Evolutionary conservation across 2,888 invertebrate genomes (phyloP).

Genomic region (Xestia rhomboidea): DNA sequence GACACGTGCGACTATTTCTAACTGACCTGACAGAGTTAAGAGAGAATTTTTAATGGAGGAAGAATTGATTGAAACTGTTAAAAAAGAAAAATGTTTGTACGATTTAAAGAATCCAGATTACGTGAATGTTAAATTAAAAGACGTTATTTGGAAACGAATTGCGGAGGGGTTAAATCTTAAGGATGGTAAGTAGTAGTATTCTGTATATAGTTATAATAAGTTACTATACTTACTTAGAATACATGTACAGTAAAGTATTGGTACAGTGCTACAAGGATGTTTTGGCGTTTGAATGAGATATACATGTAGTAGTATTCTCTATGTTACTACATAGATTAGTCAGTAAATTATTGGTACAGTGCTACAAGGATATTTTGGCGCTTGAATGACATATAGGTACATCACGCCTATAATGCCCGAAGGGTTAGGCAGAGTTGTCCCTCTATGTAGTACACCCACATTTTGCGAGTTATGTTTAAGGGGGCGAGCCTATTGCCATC

Average conservation of each 20-base stretch:
- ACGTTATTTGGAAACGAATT: neutral
- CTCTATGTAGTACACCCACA: too few species aligned
- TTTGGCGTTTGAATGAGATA: too few species aligned
- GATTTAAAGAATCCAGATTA: neutral
- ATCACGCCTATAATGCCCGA: too few species aligned
- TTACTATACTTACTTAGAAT: too few species aligned
- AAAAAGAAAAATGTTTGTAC: neutral
- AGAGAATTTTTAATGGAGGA: neutral
- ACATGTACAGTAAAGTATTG: too few species aligned
- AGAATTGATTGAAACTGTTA: neutral
- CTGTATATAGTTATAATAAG: too few species aligned
- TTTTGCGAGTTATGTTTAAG: too few species aligned
- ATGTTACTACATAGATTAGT: neutral
- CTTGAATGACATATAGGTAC: neutral
- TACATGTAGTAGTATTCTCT: neutral
- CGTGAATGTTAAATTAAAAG: neutral
- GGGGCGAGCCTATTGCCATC: too few species aligned
- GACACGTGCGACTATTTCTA: neutral
- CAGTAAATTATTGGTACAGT: neutral
- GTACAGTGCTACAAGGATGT: too few species aligned
- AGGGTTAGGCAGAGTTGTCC: neutral
- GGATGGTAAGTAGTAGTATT: conserved; percentile 7
- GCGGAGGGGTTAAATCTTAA: neutral
- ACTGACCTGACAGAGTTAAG: neutral
- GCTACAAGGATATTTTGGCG: neutral